phyloP scores from a whole-genome alignment of 2,113 vertebrate species.

The Apteryx owenii region DNA sequence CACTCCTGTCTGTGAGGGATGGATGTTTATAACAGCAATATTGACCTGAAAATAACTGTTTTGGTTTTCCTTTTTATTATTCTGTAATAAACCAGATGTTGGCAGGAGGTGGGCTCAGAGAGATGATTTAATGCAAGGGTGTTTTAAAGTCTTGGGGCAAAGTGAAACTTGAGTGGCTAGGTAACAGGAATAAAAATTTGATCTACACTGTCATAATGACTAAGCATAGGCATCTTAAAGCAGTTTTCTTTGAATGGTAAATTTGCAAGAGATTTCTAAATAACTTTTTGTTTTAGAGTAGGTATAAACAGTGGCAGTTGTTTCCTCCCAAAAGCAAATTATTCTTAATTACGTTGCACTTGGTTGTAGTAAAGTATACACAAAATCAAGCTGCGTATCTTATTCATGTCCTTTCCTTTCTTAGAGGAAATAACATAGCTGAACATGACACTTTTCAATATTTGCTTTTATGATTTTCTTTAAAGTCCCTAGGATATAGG shows the following conservation, averaged over 20 bases:
- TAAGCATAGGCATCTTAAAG: not conserved
- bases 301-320: not conserved
- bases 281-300: not conserved
- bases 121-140: not conserved
- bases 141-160: not conserved
- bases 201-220: not conserved
- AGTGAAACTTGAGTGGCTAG: not conserved
- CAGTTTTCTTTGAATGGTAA: not conserved
- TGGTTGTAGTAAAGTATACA: not conserved
- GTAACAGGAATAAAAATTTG: not conserved
- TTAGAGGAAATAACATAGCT: not conserved
- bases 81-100: not conserved
- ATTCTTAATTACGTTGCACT: not conserved
- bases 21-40: not conserved
- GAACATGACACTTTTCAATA: not conserved
- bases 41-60: not conserved
- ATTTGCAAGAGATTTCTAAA: not conserved
- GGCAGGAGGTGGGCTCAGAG: not conserved
- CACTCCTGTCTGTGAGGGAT: not conserved
- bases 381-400: not conserved
- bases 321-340: not conserved
- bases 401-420: not conserved
- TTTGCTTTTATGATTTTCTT: not conserved
- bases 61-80: not conserved
- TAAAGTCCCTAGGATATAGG: not conserved